Percentiles rank a stretch among this genome's conserved stretches.
phyloP scores from a whole-genome alignment of 2,797 vertebrate genomes.

The Xiphophorus birchmanni region DNA sequence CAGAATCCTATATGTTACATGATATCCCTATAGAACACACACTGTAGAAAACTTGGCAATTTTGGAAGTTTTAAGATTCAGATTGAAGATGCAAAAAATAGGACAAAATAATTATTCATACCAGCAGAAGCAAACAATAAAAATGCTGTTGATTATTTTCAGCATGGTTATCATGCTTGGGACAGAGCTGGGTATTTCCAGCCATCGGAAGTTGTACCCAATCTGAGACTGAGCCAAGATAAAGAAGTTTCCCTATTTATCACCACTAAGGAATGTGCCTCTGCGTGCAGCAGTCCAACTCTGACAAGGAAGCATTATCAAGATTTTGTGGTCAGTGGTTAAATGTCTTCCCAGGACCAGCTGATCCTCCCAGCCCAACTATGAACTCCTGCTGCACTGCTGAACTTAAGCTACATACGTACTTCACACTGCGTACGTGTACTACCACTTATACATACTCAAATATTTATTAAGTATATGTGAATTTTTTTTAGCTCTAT shows the following conservation, averaged over 20 bases:
- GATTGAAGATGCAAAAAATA: background rate
- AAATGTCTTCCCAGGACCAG: background rate
- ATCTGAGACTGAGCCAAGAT: background rate
- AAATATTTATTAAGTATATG: background rate
- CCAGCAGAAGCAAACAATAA: background rate
- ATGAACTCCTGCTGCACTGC: background rate
- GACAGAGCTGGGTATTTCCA: background rate
- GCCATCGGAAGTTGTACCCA: background rate
- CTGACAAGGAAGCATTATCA: background rate
- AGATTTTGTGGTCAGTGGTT: background rate
- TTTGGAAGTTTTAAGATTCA: background rate
- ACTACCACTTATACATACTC: background rate
- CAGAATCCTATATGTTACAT: background rate
- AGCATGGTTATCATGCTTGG: background rate
- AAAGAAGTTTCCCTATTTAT: conserved; percentile 2
- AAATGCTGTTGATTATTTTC: background rate
- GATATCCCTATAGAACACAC: background rate
- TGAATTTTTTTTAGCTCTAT: background rate
- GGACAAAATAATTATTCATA: background rate
- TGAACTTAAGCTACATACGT: background rate
- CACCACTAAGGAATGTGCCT: conserved; percentile 1
- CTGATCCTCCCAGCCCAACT: background rate
- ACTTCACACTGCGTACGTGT: background rate
- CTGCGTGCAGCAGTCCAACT: background rate
- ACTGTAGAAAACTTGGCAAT: background rate